These are phyloP conservation scores for Parthenolecanium corni DNA, from an alignment of 2,888 invertebrate species.

Conservation along the genomic window DNA sequence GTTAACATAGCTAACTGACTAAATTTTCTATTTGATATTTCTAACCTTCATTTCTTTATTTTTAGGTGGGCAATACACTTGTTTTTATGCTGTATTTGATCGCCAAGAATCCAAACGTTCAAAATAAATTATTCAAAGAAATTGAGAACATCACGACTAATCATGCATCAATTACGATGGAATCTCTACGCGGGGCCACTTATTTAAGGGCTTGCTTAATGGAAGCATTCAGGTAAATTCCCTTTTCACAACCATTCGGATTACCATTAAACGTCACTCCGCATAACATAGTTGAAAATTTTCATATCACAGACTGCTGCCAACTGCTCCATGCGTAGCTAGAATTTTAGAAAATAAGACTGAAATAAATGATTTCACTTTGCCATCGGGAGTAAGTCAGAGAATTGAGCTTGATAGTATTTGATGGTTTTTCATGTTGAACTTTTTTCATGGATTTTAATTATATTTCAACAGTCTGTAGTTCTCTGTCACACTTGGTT, in stretches of 20 bases:
- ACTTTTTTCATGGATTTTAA: not conserved
- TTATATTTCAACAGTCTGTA: conserved; percentile 48
- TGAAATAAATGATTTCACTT: conserved; percentile 51
- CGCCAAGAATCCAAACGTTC: conserved; percentile 54
- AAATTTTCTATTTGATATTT: not conserved
- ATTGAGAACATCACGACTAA: conserved; percentile 45
- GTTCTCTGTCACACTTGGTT: conserved; percentile 70
- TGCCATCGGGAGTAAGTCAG: conserved; percentile 59
- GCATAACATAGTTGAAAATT: too few species aligned
- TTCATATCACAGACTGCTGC: conserved; percentile 44
- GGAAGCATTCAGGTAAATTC: conserved; percentile 53
- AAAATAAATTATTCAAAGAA: conserved; percentile 54
- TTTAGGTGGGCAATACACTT: conserved; percentile 64
- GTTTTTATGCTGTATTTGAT: conserved; percentile 65
- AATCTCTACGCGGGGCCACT: conserved; percentile 52
- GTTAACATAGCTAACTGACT: not conserved
- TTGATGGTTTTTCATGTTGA: not conserved
- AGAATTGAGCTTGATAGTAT: too few species aligned
- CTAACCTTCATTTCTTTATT: conserved; percentile 25
- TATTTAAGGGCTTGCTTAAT: conserved; percentile 66
- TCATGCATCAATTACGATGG: conserved; percentile 46
- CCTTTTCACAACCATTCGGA: too few species aligned
- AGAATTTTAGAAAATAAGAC: conserved; percentile 61
- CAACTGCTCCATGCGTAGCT: conserved; percentile 68
- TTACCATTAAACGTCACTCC: too few species aligned